Conservation (phyloP, 2,888 invertebrate species). For the Xanthorhoe spadicearia region DNA sequence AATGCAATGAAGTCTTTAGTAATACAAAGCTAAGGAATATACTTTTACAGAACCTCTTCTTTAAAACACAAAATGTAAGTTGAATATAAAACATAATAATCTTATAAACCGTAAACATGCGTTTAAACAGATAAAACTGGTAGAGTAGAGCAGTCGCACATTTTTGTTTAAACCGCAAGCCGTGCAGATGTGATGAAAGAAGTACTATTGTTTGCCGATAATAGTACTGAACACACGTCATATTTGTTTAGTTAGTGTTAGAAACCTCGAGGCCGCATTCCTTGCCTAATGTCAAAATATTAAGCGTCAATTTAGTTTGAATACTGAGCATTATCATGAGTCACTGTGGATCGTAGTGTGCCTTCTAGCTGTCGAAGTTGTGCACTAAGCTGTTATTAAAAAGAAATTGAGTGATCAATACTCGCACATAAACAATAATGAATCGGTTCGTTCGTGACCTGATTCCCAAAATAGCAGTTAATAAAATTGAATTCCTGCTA, state of each 20-base stretch:
- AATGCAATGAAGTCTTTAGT: not conserved
- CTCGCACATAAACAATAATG: constrained; percentile 44
- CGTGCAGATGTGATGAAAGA: constrained; percentile 35
- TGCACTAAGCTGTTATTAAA: constrained; percentile 40
- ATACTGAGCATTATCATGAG: constrained; percentile 50
- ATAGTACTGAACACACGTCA: constrained; percentile 58
- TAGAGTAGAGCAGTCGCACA: not conserved
- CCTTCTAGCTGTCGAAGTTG: constrained; percentile 7
- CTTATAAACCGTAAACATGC: not conserved
- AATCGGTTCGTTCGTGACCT: constrained; percentile 52
- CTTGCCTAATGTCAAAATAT: constrained; percentile 75
- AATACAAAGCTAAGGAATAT: not conserved
- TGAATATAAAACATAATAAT: no score
- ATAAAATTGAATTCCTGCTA: constrained; percentile 54
- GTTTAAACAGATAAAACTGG: not conserved
- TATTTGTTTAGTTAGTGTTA: constrained; percentile 57
- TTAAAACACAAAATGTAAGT: not conserved
- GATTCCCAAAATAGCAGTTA: constrained; percentile 53
- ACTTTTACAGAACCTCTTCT: not conserved
- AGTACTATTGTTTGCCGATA: constrained; percentile 65
- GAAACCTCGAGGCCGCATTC: constrained; percentile 74
- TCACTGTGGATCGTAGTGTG: constrained; percentile 19
- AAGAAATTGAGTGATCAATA: constrained; percentile 51
- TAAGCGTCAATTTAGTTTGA: constrained; percentile 66
- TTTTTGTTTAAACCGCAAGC: constrained; percentile 17